A percentile compares a stretch with the other conserved stretches of the same genome.
These are phyloP conservation scores for Centropus bengalensis DNA, from an alignment of 2,113 vertebrate species.

Conservation along the genomic window DNA sequence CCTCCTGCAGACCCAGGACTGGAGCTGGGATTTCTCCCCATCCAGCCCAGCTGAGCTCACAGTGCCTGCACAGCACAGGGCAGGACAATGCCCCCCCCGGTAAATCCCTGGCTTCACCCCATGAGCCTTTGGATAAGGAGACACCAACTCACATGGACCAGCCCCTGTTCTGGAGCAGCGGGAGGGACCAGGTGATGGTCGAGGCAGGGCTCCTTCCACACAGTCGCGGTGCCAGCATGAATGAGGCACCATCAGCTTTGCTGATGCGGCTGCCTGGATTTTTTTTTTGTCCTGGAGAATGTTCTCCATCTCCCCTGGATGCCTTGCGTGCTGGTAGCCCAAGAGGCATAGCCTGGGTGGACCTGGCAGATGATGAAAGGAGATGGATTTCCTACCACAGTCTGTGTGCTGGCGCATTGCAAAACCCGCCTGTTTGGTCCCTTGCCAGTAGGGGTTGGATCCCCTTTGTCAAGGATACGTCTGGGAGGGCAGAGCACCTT, in stretches of 20 bases:
- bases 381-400: accelerated
- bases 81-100: background rate
- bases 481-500: background rate
- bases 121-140: accelerated
- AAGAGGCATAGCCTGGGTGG: background rate
- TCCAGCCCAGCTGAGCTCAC: background rate
- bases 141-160: accelerated
- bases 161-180: background rate
- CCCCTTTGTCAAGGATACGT: background rate
- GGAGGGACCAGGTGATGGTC: too few species aligned
- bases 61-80: background rate
- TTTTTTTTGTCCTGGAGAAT: background rate
- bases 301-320: background rate
- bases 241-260: background rate
- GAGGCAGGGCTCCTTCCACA: accelerated
- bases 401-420: background rate
- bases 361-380: conserved; percentile 32
- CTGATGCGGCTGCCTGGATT: background rate
- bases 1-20: background rate
- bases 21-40: background rate
- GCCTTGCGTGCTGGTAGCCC: background rate
- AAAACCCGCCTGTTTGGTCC: background rate
- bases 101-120: background rate
- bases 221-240: background rate
- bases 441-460: background rate